phyloP scores from a whole-genome alignment of 2,888 invertebrate genomes.

The Idaea straminata region DNA sequence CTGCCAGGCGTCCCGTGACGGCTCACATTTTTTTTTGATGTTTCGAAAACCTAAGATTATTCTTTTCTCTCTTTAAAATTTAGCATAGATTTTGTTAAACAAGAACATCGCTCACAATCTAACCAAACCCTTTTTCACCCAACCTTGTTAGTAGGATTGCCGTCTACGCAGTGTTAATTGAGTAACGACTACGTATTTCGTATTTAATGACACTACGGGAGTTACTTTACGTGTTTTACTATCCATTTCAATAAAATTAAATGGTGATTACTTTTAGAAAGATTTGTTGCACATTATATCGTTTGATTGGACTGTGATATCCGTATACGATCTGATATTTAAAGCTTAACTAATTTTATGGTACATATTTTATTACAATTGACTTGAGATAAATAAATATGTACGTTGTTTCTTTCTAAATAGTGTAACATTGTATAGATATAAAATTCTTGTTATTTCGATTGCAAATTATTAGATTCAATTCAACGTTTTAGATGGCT shows the following conservation, averaged over 20 bases:
- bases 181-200: constrained; percentile 49
- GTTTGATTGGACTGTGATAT: background rate
- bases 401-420: no score
- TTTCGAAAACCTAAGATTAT: no score
- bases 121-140: constrained; percentile 24
- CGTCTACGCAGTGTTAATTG: constrained; percentile 56
- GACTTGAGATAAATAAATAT: no score
- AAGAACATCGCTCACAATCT: constrained; percentile 21
- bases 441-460: no score
- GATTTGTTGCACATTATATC: constrained; percentile 5
- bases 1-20: no score
- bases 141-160: constrained; percentile 56
- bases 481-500: no score
- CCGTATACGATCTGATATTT: background rate
- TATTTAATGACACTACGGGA: constrained; percentile 33
- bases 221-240: constrained; percentile 16
- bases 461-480: no score
- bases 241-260: constrained; percentile 7
- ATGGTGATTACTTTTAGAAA: constrained; percentile 11
- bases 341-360: background rate
- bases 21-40: no score
- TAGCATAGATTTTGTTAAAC: background rate
- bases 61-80: no score
- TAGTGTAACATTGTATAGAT: no score
- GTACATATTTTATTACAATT: background rate